Evolutionary conservation across 2,888 invertebrate genomes (phyloP).

Genomic region (Zeuzera pyrina): DNA sequence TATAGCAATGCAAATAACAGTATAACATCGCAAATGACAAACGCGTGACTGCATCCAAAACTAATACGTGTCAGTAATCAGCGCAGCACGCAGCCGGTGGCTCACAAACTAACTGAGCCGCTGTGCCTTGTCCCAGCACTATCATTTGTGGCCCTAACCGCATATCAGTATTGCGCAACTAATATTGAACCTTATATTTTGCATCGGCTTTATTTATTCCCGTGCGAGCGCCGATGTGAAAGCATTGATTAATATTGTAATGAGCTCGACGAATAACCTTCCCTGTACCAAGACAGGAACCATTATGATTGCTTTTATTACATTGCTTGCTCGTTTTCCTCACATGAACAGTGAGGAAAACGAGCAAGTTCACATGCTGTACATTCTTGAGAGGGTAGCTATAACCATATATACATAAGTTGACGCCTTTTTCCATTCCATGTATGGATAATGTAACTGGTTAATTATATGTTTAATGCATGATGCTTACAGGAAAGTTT

Average conservation of each 20-base stretch:
- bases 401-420: too few relatives aligned
- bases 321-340: neutral
- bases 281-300: slow-evolving; percentile 6
- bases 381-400: too few relatives aligned
- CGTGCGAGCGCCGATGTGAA: slow-evolving; percentile 39
- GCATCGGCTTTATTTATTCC: slow-evolving; percentile 40
- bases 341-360: neutral
- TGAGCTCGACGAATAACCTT: slow-evolving; percentile 43
- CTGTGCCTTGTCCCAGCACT: slow-evolving; percentile 20
- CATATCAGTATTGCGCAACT: slow-evolving; percentile 43
- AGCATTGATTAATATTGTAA: slow-evolving; percentile 66
- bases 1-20: too few relatives aligned
- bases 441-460: too few relatives aligned
- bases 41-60: neutral
- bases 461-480: too few relatives aligned
- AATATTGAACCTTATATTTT: slow-evolving; percentile 37
- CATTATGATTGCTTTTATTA: neutral
- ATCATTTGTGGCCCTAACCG: slow-evolving; percentile 33
- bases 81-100: neutral
- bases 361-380: neutral
- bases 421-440: too few relatives aligned
- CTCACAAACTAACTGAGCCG: too few relatives aligned
- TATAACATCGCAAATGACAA: neutral
- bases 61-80: neutral
- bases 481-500: too few relatives aligned